phyloP scores from a whole-genome alignment of 2,113 vertebrate genomes.

The Cacatua alba region DNA sequence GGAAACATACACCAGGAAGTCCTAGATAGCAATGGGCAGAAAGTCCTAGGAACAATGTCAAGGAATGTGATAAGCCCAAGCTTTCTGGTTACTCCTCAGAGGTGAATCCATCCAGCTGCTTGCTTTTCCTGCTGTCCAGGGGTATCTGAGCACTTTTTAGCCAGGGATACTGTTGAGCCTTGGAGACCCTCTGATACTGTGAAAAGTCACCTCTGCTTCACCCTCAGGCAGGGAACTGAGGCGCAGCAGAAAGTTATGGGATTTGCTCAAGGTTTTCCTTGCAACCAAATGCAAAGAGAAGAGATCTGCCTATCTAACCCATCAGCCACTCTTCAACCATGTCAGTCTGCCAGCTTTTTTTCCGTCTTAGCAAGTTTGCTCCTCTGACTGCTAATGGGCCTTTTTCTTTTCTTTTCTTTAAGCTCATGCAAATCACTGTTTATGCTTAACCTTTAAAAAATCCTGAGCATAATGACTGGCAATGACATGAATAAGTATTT shows the following conservation, averaged over 20 bases:
- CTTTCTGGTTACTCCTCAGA: background rate
- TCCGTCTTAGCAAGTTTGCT: background rate
- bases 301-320: fast-evolving
- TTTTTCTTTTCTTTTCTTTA: background rate
- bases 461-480: constrained; percentile 15
- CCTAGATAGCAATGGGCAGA: background rate
- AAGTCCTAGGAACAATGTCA: background rate
- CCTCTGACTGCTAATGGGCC: background rate
- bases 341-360: background rate
- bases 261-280: background rate
- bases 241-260: background rate
- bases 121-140: background rate
- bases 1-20: background rate
- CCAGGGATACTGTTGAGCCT: background rate
- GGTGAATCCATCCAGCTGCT: background rate
- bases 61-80: background rate
- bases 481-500: constrained; percentile 24
- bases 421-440: background rate
- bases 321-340: background rate
- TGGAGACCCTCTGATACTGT: fast-evolving
- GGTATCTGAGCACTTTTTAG: background rate
- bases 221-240: background rate
- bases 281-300: background rate
- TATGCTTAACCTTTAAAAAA: constrained; percentile 50
- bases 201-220: background rate